phyloP scores from a whole-genome alignment of 2,113 vertebrate genomes.

The Eretmochelys imbricata region DNA sequence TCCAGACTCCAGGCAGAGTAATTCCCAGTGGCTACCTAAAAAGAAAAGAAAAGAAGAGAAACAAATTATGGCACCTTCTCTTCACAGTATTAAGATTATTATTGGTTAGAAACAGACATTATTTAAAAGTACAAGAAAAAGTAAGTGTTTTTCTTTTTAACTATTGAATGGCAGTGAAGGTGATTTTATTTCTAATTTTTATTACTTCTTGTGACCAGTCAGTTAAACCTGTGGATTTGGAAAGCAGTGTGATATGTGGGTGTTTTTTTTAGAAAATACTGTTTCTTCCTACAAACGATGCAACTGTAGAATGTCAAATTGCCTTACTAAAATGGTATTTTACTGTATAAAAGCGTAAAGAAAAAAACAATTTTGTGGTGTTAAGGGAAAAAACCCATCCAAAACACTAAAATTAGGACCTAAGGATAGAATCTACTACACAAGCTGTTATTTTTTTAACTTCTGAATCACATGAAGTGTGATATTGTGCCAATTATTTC shows the following conservation, averaged over 20 bases:
- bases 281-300: background rate
- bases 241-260: background rate
- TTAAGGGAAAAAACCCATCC: fast-evolving
- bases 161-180: background rate
- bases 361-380: background rate
- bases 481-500: background rate
- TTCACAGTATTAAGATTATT: background rate
- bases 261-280: background rate
- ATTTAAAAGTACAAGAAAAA: background rate
- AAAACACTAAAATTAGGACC: background rate
- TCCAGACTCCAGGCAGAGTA: conserved; percentile 76
- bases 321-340: background rate
- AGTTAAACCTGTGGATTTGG: background rate
- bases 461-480: background rate
- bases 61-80: conserved; percentile 30
- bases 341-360: background rate
- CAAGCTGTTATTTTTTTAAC: background rate
- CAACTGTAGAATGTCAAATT: background rate
- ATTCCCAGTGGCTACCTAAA: conserved; percentile 74
- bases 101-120: background rate
- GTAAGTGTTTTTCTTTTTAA: background rate
- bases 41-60: background rate
- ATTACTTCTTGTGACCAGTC: background rate
- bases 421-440: background rate
- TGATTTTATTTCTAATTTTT: background rate